Percentiles rank a stretch among this genome's conserved stretches.
phyloP scores from a whole-genome alignment of 2,888 invertebrate genomes.

The Notodonta ziczac region DNA sequence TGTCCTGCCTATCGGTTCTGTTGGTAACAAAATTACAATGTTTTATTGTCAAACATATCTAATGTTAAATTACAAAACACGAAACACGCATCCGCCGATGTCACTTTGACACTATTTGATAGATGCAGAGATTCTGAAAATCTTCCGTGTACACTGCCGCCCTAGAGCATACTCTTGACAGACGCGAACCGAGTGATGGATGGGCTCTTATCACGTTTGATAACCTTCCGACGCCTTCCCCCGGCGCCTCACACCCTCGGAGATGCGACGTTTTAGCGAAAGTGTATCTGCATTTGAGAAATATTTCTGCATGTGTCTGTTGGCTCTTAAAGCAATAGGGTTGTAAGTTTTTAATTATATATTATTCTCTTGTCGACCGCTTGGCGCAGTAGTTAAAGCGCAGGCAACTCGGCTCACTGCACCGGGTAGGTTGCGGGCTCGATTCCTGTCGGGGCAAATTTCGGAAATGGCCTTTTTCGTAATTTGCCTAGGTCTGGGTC shows the following conservation, averaged over 20 bases:
- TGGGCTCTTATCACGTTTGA: slow-evolving; percentile 76
- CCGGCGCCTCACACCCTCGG: slow-evolving; percentile 41
- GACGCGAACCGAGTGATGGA: slow-evolving; percentile 69
- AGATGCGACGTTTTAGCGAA: slow-evolving; percentile 54
- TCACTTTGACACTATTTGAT: slow-evolving; percentile 30
- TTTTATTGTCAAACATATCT: too few relatives aligned
- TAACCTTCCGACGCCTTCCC: slow-evolving; percentile 72
- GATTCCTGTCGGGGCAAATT: too few relatives aligned
- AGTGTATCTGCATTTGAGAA: slow-evolving; percentile 39
- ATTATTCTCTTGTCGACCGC: too few relatives aligned
- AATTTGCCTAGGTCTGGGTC: too few relatives aligned
- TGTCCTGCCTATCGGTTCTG: too few relatives aligned
- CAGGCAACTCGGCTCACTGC: too few relatives aligned
- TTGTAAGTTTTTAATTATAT: too few relatives aligned
- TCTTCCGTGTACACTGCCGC: slow-evolving; percentile 59
- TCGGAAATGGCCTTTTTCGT: too few relatives aligned
- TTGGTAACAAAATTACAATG: too few relatives aligned
- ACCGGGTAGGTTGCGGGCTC: too few relatives aligned
- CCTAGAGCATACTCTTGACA: slow-evolving; percentile 54
- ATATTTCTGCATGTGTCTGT: not conserved
- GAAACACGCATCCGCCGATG: not conserved
- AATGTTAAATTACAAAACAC: not conserved
- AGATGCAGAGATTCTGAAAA: slow-evolving; percentile 53
- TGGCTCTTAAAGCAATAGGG: not conserved
- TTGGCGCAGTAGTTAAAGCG: too few relatives aligned